phyloP scores from a whole-genome alignment of 2,113 vertebrate species.

The Onychostoma macrolepis region DNA sequence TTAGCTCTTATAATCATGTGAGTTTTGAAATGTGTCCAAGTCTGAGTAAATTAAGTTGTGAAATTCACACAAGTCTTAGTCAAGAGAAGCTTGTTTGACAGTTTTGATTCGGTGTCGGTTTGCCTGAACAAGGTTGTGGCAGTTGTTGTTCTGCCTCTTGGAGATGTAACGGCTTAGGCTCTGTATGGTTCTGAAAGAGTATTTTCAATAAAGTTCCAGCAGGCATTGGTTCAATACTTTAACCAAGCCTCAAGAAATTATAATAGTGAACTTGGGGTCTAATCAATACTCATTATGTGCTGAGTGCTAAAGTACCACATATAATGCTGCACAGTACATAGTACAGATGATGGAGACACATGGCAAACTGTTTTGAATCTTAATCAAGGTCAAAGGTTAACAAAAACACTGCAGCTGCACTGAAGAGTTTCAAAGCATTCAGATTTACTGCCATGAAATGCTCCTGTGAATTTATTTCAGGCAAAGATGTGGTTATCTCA shows the following conservation, averaged over 20 bases:
- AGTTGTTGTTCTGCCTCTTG: background rate
- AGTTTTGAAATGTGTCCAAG: background rate
- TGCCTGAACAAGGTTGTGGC: background rate
- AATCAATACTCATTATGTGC: slow-evolving; percentile 14
- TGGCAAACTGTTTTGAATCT: background rate
- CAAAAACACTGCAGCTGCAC: background rate
- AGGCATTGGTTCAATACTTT: slow-evolving; percentile 7
- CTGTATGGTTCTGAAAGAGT: background rate
- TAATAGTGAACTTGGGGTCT: slow-evolving; percentile 11
- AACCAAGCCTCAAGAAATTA: slow-evolving; percentile 16
- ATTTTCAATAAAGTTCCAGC: slow-evolving; percentile 18
- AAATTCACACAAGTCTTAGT: background rate
- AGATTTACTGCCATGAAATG: background rate
- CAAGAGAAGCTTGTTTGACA: background rate
- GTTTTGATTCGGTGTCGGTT: background rate
- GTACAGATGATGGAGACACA: background rate
- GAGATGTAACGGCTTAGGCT: background rate
- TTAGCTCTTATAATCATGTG: background rate
- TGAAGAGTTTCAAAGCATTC: background rate
- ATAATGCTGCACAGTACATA: background rate
- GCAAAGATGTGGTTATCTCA: background rate
- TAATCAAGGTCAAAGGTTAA: slow-evolving; percentile 19
- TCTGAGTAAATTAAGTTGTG: background rate
- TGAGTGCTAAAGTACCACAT: background rate
- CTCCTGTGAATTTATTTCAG: background rate